Evolutionary conservation across 2,113 vertebrate genomes (phyloP).

Genomic region (Ptilorrhoa leucosticta): DNA sequence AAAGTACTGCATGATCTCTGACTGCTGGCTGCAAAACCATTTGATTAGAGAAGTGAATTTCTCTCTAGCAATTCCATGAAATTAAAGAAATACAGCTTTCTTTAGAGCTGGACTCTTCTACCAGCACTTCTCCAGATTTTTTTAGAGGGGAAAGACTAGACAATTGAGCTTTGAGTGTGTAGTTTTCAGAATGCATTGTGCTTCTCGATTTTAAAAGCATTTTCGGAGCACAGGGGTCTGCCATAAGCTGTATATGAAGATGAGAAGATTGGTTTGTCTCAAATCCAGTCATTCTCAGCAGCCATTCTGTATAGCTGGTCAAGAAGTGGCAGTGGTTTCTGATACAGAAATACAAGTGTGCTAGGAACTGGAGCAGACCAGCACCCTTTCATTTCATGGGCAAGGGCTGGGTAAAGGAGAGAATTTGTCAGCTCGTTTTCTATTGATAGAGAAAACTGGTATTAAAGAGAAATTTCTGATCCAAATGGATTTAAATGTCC

Average conservation of each 20-base stretch:
- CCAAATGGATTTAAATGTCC: background rate
- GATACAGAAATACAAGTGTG: background rate
- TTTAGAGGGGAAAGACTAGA: background rate
- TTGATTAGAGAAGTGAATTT: background rate
- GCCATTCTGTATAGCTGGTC: background rate
- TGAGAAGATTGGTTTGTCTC: background rate
- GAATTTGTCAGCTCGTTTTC: background rate
- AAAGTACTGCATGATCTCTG: background rate
- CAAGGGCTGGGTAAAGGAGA: background rate
- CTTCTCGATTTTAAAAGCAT: background rate
- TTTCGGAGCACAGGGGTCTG: background rate
- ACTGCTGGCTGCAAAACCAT: background rate
- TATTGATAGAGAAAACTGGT: background rate
- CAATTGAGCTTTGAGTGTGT: background rate
- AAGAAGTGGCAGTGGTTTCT: background rate
- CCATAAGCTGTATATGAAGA: background rate
- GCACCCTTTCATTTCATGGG: background rate
- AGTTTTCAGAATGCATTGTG: background rate
- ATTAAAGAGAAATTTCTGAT: background rate
- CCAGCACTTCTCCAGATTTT: background rate
- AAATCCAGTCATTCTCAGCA: background rate
- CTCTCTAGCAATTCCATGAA: background rate
- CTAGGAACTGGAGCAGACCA: background rate
- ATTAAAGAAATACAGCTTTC: background rate
- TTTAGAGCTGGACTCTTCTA: background rate